These are phyloP conservation scores for Ennomos fuscantarius DNA, from an alignment of 2,888 invertebrate species.

Conservation along the genomic window DNA sequence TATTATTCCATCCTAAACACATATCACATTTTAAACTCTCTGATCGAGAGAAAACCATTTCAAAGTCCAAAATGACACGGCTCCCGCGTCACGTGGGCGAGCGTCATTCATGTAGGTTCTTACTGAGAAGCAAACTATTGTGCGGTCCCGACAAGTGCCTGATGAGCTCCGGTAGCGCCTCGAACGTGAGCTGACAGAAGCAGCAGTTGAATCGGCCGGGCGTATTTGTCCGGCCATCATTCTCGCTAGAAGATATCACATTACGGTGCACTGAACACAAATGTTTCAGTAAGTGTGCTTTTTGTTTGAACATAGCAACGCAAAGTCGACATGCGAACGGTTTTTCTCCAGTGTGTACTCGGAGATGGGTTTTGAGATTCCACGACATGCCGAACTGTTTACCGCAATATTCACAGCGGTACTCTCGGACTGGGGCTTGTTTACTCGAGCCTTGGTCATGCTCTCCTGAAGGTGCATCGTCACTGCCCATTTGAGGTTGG, in stretches of 20 bases:
- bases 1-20: slow-evolving; percentile 78
- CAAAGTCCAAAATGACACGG: slow-evolving; percentile 75
- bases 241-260: slow-evolving; percentile 93
- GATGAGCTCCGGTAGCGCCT: slow-evolving; percentile 94
- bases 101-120: slow-evolving; percentile 92
- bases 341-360: slow-evolving; percentile 95
- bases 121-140: slow-evolving; percentile 94
- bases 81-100: slow-evolving; percentile 65
- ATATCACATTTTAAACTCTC: slow-evolving; percentile 83
- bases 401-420: slow-evolving; percentile 95
- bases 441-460: slow-evolving; percentile 84
- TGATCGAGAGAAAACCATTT: slow-evolving; percentile 68
- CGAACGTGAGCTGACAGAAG: slow-evolving; percentile 94
- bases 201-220: slow-evolving; percentile 92
- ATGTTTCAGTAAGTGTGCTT: slow-evolving; percentile 94
- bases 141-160: slow-evolving; percentile 95
- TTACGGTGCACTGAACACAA: slow-evolving; percentile 95
- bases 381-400: slow-evolving; percentile 97
- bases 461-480: slow-evolving; percentile 75
- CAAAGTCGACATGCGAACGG: slow-evolving; percentile 95
- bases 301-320: slow-evolving; percentile 96
- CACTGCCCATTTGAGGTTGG: slow-evolving; percentile 86
- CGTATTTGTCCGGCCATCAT: slow-evolving; percentile 87
- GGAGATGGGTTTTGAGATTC: slow-evolving; percentile 95
- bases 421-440: slow-evolving; percentile 90